Conservation (phyloP, 2,113 vertebrate genomes). For the Helogale parvula region DNA sequence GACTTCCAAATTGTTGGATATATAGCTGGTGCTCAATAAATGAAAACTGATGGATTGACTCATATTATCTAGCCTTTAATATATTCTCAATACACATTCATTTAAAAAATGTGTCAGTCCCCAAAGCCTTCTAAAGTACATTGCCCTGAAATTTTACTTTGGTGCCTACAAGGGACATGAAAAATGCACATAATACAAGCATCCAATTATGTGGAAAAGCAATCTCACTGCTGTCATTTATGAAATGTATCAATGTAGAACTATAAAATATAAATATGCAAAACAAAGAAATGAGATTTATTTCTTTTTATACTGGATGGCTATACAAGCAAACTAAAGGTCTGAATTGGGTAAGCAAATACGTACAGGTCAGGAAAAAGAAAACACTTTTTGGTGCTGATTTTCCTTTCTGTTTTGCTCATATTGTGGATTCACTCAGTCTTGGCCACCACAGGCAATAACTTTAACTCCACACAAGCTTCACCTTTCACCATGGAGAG, state of each 20-base stretch:
- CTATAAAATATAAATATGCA: constrained; percentile 15
- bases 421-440: neutral
- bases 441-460: neutral
- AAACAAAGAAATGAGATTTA: neutral
- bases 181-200: constrained; percentile 26
- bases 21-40: neutral
- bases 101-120: neutral
- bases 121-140: neutral
- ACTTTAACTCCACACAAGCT: neutral
- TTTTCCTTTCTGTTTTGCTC: neutral
- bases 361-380: neutral
- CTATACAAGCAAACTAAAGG: constrained; percentile 38
- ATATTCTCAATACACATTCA: constrained; percentile 40
- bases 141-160: constrained; percentile 41
- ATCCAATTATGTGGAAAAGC: neutral
- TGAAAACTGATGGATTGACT: neutral
- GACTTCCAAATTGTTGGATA: neutral
- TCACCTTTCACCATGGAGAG: neutral
- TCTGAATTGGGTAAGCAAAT: neutral
- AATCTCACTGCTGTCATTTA: neutral
- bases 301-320: neutral
- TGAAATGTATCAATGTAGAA: constrained; percentile 32
- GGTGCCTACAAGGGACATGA: neutral
- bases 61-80: neutral
- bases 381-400: neutral